These are phyloP conservation scores for Nixonia krombeini DNA, from an alignment of 1,140 invertebrate genomes.

Conservation along the genomic window DNA sequence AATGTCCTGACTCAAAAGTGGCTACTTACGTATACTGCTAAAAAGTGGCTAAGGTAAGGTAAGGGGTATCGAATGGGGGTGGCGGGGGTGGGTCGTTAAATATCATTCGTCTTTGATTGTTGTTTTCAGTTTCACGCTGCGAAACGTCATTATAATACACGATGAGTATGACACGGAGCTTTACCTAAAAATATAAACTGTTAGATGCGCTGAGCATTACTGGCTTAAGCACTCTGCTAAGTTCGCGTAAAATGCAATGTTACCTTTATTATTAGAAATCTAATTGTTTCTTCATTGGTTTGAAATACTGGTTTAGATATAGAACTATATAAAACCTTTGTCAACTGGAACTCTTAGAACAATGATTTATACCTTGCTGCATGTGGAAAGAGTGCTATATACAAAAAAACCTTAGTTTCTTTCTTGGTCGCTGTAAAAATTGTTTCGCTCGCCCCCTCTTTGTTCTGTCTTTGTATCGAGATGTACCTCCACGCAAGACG, in stretches of 20 bases:
- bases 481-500: no score
- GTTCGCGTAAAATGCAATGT: conserved; percentile 63
- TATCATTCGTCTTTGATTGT: conserved; percentile 63
- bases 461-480: no score
- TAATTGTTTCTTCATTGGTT: conserved; percentile 72
- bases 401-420: conserved; percentile 1
- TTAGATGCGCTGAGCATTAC: conserved; percentile 67
- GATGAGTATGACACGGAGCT: conserved; percentile 68
- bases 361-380: conserved; percentile 58
- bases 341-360: conserved; percentile 70
- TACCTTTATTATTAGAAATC: conserved; percentile 65
- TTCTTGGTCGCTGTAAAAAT: background rate
- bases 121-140: conserved; percentile 57
- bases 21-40: conserved; percentile 57
- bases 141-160: conserved; percentile 60
- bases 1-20: conserved; percentile 61
- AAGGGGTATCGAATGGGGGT: no score
- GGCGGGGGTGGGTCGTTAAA: conserved; percentile 57
- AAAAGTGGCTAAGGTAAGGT: conserved; percentile 49
- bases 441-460: background rate
- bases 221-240: conserved; percentile 67
- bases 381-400: conserved; percentile 56
- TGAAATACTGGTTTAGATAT: conserved; percentile 71
- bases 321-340: conserved; percentile 70
- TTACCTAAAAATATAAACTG: conserved; percentile 66